Evolutionary conservation across 2,113 vertebrate species (phyloP), one percentile per base, ranked within the genome.

Genomic region (Carettochelys insculpta): DNA sequence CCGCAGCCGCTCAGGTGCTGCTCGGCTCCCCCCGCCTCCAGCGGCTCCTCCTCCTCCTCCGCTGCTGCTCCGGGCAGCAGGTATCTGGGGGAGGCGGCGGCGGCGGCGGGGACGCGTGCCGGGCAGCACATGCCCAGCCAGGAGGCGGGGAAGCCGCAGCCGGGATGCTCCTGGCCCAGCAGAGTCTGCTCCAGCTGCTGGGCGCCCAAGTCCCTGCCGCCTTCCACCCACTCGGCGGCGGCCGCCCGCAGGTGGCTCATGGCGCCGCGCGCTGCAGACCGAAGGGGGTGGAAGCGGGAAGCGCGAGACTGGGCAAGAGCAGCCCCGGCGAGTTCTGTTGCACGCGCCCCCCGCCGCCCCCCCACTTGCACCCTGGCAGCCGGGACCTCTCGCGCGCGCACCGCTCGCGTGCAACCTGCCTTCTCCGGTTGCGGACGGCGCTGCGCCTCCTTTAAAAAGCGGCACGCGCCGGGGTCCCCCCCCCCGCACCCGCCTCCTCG

Each of bases 361-460:
- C 45, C 53, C 19, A 6, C 34, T 43, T 75, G 2, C 4, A 31
- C 4, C n/a, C 10, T 45, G 9, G 73, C 53, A 4, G 12, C 20
- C 12, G 34, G 34, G 53, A 27, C 8, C 88, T 78, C 85, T 58
- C 61, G 77, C 73, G 76, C 38, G 52, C 96, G 94, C 96, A 91
- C 80, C 53, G 92, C 98, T 98, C 98, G 98, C 98, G 98, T 98
- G 98, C 98, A 95, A 96, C 95, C 96, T 96, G 98, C 96, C 98
- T 98, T 98, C 98, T 98, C 98, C 98, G 97, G 97, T 98, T 98
- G 98, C 98, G 97, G 97, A 92, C 98, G 98, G 97, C 98, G 97
- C 98, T 86, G 97, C 96, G 97, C 98, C 97, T 97, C 97, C 97
- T 98, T 99, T 99, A 99, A 99, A 98, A 98, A 98, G 98, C 98